Percentiles rank a stretch among this genome's conserved stretches.
Conservation (phyloP, 1,140 invertebrate species). For the Dermatophagoides farinae region DNA sequence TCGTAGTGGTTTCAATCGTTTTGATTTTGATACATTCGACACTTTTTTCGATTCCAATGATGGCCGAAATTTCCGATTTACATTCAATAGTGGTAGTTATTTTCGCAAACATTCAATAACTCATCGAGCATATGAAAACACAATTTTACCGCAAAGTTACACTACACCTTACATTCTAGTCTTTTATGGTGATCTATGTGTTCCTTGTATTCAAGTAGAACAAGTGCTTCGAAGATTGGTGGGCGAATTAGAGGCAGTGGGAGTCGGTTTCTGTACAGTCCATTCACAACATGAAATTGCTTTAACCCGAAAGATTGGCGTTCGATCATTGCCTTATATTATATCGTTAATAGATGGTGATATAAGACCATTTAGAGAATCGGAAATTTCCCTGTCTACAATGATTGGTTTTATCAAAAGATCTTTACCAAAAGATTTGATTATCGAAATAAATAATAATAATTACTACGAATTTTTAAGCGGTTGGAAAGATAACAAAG, state of each 20-base stretch:
- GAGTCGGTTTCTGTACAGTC: constrained; percentile 41
- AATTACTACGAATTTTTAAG: constrained; percentile 56
- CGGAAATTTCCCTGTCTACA: constrained; percentile 48
- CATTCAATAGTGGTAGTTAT: constrained; percentile 53
- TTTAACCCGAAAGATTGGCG: constrained; percentile 49
- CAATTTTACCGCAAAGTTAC: constrained; percentile 55
- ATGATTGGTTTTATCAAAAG: constrained; percentile 63
- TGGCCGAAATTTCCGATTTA: constrained; percentile 44
- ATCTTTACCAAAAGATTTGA: constrained; percentile 58
- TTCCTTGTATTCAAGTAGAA: constrained; percentile 62
- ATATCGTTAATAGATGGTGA: constrained; percentile 59
- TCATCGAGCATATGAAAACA: constrained; percentile 62
- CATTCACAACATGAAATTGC: constrained; percentile 56
- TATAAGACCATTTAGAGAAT: constrained; percentile 54
- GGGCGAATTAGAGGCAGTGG: constrained; percentile 54
- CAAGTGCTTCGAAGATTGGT: constrained; percentile 48
- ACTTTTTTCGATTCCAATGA: constrained; percentile 25
- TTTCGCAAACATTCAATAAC: constrained; percentile 61
- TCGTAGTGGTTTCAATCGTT: constrained; percentile 41
- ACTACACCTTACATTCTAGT: constrained; percentile 58
- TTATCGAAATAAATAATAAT: constrained; percentile 43
- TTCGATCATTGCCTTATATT: constrained; percentile 55
- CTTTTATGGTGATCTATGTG: constrained; percentile 82
- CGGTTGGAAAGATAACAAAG: constrained; percentile 73
- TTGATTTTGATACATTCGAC: constrained; percentile 26